These are phyloP conservation scores for Hemistola chrysoprasaria DNA, from an alignment of 2,888 invertebrate genomes.

Conservation along the genomic window DNA sequence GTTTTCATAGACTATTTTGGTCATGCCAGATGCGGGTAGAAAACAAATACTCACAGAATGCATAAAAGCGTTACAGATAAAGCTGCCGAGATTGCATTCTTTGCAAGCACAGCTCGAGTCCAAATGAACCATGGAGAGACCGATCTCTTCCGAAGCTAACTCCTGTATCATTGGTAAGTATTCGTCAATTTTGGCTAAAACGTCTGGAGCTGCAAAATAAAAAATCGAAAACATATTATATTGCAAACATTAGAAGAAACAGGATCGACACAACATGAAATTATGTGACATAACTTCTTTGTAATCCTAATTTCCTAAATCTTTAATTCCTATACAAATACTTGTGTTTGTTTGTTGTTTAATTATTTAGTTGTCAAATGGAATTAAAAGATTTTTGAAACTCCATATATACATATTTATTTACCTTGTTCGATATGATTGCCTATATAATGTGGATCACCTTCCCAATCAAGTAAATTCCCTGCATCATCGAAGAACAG, in stretches of 20 bases:
- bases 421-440: slow-evolving; percentile 84
- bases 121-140: slow-evolving; percentile 81
- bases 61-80: slow-evolving; percentile 87
- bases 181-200: slow-evolving; percentile 81
- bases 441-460: slow-evolving; percentile 87
- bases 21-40: no score
- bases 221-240: not conserved
- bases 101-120: slow-evolving; percentile 76
- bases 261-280: no score
- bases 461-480: slow-evolving; percentile 84
- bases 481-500: slow-evolving; percentile 87
- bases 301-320: no score
- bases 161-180: slow-evolving; percentile 83
- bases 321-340: no score
- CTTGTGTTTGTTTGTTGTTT: not conserved
- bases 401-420: no score
- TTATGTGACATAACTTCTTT: no score
- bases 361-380: not conserved
- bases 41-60: slow-evolving; percentile 81
- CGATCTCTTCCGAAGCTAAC: slow-evolving; percentile 80
- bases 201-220: slow-evolving; percentile 56
- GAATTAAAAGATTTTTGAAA: no score
- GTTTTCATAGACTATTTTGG: no score
- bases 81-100: slow-evolving; percentile 89
- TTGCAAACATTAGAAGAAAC: no score